Conservation (phyloP, 2,797 vertebrate genomes). For the Premnoplex brunnescens region DNA sequence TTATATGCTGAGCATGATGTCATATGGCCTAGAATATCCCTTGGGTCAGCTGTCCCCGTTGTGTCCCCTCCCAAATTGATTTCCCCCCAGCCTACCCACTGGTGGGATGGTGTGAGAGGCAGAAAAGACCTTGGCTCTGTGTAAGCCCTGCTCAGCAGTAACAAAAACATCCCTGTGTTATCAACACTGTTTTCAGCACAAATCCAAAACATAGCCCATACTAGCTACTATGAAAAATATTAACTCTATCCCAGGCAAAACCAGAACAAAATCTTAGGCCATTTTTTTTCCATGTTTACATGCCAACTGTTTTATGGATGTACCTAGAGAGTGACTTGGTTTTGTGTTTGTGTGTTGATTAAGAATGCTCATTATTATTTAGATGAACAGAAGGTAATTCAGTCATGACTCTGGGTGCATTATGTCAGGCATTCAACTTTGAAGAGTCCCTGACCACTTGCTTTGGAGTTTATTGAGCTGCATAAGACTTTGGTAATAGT, state of each 20-base stretch:
- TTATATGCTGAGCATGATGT: not conserved
- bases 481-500: not conserved
- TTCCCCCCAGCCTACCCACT: not conserved
- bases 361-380: not conserved
- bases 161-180: not conserved
- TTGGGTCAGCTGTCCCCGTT: not conserved
- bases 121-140: not conserved
- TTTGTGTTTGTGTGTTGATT: not conserved
- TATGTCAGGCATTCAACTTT: not conserved
- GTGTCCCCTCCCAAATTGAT: not conserved
- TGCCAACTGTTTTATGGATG: not conserved
- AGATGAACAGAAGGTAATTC: not conserved
- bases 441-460: not conserved
- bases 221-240: not conserved
- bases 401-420: not conserved
- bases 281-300: not conserved
- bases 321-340: not conserved
- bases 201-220: not conserved
- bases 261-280: not conserved
- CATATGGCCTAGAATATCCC: not conserved
- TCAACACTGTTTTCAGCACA: not conserved
- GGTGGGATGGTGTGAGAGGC: not conserved
- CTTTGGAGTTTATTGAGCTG: not conserved
- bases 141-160: not conserved
- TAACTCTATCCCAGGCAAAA: not conserved